A percentile compares a stretch with the other conserved stretches of the same genome.
Evolutionary conservation across 2,797 vertebrate species (phyloP).

Genomic region (Lepilemur ruficaudatus): DNA sequence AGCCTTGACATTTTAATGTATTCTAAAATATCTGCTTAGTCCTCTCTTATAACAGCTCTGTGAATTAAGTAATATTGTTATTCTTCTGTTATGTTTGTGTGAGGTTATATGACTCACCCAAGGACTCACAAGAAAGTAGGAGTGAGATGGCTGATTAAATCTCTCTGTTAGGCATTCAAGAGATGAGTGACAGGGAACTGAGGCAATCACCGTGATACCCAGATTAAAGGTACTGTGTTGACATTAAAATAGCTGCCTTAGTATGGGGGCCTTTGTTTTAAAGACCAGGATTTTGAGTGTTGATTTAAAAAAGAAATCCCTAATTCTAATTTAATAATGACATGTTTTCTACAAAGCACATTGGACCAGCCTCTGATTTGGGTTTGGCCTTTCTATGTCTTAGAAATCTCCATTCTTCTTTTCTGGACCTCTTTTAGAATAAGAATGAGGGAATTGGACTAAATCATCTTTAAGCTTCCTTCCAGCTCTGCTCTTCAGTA

Average conservation of each 20-base stretch:
- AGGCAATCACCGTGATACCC: neutral
- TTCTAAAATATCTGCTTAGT: neutral
- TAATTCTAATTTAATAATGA: neutral
- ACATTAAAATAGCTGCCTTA: neutral
- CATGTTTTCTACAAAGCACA: neutral
- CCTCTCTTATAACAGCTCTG: neutral
- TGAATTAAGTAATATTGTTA: neutral
- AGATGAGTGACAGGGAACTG: neutral
- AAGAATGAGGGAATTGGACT: neutral
- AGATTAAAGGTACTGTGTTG: neutral
- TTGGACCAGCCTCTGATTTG: neutral
- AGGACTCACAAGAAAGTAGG: neutral
- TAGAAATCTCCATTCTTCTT: neutral
- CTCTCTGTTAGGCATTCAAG: neutral
- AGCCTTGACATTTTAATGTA: slow-evolving; percentile 13
- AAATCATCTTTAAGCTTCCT: neutral
- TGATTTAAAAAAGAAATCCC: neutral
- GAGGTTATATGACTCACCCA: slow-evolving; percentile 11
- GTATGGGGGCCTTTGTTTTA: neutral
- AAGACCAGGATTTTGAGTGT: slow-evolving; percentile 6
- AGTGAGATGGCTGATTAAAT: neutral
- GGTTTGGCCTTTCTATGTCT: neutral
- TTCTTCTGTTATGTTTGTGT: neutral
- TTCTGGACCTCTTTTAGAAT: neutral
- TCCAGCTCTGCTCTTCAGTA: neutral